Evolutionary conservation across 2,888 invertebrate genomes (phyloP).

Genomic region (Idaea straminata): DNA sequence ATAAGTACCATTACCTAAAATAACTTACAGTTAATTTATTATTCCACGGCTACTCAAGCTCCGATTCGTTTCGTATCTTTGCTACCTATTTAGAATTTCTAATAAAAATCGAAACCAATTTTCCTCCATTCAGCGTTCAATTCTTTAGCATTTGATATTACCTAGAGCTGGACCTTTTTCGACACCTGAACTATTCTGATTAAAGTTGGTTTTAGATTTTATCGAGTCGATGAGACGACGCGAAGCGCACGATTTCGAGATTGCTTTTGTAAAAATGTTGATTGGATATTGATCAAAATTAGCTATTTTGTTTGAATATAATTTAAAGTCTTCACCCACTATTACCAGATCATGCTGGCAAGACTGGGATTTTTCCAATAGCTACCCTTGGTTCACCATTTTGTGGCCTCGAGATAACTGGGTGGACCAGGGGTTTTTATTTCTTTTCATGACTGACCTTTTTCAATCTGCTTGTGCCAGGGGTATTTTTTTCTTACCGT

Average conservation of each 20-base stretch:
- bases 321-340: neutral
- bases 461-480: too few species aligned
- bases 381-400: too few species aligned
- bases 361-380: too few species aligned
- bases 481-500: too few species aligned
- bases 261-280: neutral
- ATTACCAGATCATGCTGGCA: too few species aligned
- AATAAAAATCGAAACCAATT: neutral
- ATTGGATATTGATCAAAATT: neutral
- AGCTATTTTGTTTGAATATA: neutral
- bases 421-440: too few species aligned
- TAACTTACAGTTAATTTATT: neutral
- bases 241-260: neutral
- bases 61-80: neutral
- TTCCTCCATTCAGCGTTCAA: neutral
- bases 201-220: slow-evolving; percentile 1
- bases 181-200: neutral
- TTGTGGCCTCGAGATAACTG: too few species aligned
- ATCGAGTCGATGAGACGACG: neutral
- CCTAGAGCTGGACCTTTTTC: neutral
- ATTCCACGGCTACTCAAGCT: neutral
- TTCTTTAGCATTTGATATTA: neutral
- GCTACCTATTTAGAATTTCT: neutral
- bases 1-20: neutral
- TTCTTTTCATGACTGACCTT: too few species aligned